phyloP scores from a whole-genome alignment of 2,113 vertebrate species.

The Pholis gunnellus region DNA sequence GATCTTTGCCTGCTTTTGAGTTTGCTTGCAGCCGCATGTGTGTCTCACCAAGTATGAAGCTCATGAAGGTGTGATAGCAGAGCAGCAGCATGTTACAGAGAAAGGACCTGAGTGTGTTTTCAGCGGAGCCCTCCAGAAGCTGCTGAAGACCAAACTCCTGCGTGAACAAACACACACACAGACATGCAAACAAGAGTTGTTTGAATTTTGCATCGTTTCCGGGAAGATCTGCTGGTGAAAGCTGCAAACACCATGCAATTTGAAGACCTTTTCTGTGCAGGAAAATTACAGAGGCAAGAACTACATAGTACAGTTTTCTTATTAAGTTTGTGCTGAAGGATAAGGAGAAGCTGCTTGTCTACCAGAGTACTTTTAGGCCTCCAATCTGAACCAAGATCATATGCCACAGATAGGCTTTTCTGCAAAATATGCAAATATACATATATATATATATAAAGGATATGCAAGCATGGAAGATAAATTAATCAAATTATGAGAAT shows the following conservation, averaged over 20 bases:
- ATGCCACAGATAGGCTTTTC: not conserved
- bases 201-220: not conserved
- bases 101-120: constrained; percentile 93
- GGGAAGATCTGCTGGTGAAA: not conserved
- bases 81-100: constrained; percentile 97
- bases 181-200: not conserved
- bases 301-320: not conserved
- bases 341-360: not conserved
- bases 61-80: constrained; percentile 99
- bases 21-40: not conserved
- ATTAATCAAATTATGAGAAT: not conserved
- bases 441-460: not conserved
- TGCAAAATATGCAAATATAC: not conserved
- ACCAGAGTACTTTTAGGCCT: not conserved
- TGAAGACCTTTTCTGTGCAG: not conserved
- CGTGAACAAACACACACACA: constrained; percentile 49
- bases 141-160: constrained; percentile 95
- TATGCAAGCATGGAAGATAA: not conserved
- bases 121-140: constrained; percentile 91
- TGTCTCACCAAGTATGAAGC: constrained; percentile 93
- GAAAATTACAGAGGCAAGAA: not conserved
- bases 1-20: not conserved
- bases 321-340: constrained; percentile 4
- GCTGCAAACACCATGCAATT: not conserved
- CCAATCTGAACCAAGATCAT: not conserved